phyloP scores from a whole-genome alignment of 2,113 vertebrate species.

The Asarcornis scutulata region DNA sequence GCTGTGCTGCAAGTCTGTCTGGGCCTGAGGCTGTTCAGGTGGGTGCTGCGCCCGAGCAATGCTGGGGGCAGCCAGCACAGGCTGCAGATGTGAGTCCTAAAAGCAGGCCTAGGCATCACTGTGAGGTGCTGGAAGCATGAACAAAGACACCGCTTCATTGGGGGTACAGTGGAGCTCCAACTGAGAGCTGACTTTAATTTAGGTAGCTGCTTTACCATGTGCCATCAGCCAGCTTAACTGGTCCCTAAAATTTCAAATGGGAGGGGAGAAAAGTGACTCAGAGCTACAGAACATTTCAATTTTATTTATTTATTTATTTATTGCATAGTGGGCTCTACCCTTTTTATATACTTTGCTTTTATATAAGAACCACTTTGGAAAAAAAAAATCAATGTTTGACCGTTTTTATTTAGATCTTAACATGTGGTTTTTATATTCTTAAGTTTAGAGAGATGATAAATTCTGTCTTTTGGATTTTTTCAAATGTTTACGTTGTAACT shows the following conservation, averaged over 20 bases:
- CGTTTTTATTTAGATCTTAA: constrained; percentile 18
- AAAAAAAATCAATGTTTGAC: neutral
- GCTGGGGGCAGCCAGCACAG: neutral
- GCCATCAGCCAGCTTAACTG: neutral
- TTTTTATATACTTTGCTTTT: constrained; percentile 23
- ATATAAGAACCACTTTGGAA: neutral
- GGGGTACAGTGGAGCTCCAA: neutral
- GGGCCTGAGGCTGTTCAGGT: neutral
- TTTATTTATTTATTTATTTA: no score
- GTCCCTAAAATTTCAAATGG: neutral
- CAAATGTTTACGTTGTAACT: neutral
- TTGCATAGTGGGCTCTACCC: neutral
- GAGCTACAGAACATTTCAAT: neutral
- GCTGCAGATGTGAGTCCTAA: accelerated
- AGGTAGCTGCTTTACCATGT: neutral
- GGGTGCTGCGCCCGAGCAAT: neutral
- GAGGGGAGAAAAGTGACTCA: neutral
- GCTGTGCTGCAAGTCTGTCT: neutral
- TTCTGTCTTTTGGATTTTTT: constrained; percentile 12
- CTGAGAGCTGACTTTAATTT: neutral
- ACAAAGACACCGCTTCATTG: neutral
- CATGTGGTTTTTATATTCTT: constrained; percentile 20
- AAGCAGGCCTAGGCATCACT: neutral
- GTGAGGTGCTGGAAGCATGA: neutral
- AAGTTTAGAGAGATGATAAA: neutral